phyloP scores from a whole-genome alignment of 2,888 invertebrate species.

The Norana najaformis region DNA sequence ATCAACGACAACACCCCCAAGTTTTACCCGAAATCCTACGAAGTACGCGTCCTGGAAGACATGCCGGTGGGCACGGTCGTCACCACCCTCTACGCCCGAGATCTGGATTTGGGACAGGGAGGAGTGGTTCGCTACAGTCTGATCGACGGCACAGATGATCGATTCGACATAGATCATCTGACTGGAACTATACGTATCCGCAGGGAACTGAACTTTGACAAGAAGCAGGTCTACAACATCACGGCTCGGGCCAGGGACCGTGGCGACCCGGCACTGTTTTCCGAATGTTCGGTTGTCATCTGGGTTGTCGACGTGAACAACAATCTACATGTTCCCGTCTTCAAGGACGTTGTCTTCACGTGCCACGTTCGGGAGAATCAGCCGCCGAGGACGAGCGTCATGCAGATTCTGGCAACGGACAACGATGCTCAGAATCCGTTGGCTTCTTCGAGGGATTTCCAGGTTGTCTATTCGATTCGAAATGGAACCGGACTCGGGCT shows the following conservation, averaged over 20 bases:
- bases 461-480: conserved; percentile 81
- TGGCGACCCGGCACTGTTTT: conserved; percentile 74
- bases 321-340: conserved; percentile 81
- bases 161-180: conserved; percentile 60
- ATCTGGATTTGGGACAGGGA: conserved; percentile 82
- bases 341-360: conserved; percentile 77
- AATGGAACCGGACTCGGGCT: conserved; percentile 88
- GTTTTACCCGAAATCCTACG: conserved; percentile 35
- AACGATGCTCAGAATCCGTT: conserved; percentile 67
- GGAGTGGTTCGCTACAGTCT: conserved; percentile 79
- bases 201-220: conserved; percentile 82
- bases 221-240: conserved; percentile 84
- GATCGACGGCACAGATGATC: conserved; percentile 20
- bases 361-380: conserved; percentile 81
- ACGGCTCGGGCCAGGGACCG: conserved; percentile 82
- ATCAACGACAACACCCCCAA: conserved; percentile 44
- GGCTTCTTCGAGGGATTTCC: conserved; percentile 77
- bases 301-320: conserved; percentile 90
- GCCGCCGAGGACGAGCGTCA: conserved; percentile 76
- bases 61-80: conserved; percentile 84
- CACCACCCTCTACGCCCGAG: conserved; percentile 79
- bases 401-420: conserved; percentile 78
- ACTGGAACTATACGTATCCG: conserved; percentile 85
- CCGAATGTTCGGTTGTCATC: conserved; percentile 77
- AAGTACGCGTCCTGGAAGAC: conserved; percentile 85